Base-by-base conservation (phyloP, 2,888 invertebrate genomes). In the Neuroscelio doddi region DNA sequence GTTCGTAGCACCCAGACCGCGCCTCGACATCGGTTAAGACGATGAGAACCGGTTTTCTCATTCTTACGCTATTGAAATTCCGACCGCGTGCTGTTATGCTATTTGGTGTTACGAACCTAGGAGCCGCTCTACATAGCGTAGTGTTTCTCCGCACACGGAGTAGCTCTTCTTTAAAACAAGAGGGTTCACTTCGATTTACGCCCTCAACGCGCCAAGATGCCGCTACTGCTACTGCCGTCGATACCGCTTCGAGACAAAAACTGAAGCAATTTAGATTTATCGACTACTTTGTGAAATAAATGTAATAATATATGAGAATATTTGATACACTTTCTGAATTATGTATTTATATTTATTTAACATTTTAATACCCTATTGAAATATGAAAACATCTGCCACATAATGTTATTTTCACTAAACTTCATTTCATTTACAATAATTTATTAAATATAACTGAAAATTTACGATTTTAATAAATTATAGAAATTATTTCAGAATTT, bases 1-100 rank as follows among this genome's bases (percentile, higher is more conserved):
- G n/a, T n/a, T n/a, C n/a, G n/a, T n/a, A n/a, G n/a, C n/a, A n/a
- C n/a, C n/a, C n/a, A n/a, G n/a, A n/a, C n/a, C n/a, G n/a, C n/a
- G n/a, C n/a, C n/a, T n/a, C n/a, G n/a, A n/a, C n/a, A n/a, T n/a
- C n/a, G n/a, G n/a, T n/a, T n/a, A n/a, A n/a, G n/a, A n/a, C n/a
- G n/a, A n/a, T n/a, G 69, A 55, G 71, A 78, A 77, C 78, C 77
- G 78, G 77, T 78, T 73, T 76, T 12, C 72, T 75, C 74, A 69
- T 71, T 72, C 74, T 71, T 70, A 74, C 77, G 76, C 76, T 78
- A 79, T 77, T 77, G 78, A 76, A 79, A 77, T 78, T 77, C 77
- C 64, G 26, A 26, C 61, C 17, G 45, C 59, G 27, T n/a, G n/a
- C n/a, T n/a, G n/a, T n/a, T n/a, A 42, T 12, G 58, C 47, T 45